Evolutionary conservation across 2,888 invertebrate genomes (phyloP), one percentile per base, ranked within the genome.

Genomic region (Drosophila peninsularis): DNA sequence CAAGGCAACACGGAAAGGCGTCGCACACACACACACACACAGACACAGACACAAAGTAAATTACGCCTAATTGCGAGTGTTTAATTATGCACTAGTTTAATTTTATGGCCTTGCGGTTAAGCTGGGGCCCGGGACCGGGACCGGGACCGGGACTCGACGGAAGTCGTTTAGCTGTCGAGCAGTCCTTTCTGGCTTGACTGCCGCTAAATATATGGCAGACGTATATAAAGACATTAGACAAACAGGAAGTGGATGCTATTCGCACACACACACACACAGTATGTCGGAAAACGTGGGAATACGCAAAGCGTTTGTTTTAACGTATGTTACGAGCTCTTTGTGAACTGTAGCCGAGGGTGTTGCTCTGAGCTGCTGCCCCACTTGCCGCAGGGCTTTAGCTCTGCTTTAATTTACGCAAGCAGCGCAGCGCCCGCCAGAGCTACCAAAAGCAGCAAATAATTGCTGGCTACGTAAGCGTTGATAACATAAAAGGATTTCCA

Each of bases 21-120:
- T 45, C 27, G 45, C 44, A n/a, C 44, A 24, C 13, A 11, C 44
- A 60, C 72, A 70, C 66, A 68, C 39, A 53, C 62, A 55, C 70
- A 69, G 65, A 66, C 27, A 49, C 62, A 50, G 70, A 71, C 72
- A 64, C 62, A 73, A 85, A 89, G 88, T 89, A 90, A 90, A 90
- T 90, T 90, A 90, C 90, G 88, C 86, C 90, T 90, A 90, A 90
- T 90, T 90, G 90, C 84, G 82, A 90, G 82, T 88, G 83, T 90
- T 90, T 90, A 90, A 90, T 90, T 90, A 90, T 90, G 86, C 88
- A 86, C 86, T 88, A 89, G 87, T 90, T 90, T 89, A 84, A 90
- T 90, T 90, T 90, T 85, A 90, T 88, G 87, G 90, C 76, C 81
- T 76, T 90, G 82, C 53, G 88, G 80, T 72, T 74, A 55, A 67